Percentiles rank a stretch among this genome's conserved stretches.
These are phyloP conservation scores for Hafferia zeledoni DNA, from an alignment of 2,797 vertebrate genomes.

Conservation along the genomic window DNA sequence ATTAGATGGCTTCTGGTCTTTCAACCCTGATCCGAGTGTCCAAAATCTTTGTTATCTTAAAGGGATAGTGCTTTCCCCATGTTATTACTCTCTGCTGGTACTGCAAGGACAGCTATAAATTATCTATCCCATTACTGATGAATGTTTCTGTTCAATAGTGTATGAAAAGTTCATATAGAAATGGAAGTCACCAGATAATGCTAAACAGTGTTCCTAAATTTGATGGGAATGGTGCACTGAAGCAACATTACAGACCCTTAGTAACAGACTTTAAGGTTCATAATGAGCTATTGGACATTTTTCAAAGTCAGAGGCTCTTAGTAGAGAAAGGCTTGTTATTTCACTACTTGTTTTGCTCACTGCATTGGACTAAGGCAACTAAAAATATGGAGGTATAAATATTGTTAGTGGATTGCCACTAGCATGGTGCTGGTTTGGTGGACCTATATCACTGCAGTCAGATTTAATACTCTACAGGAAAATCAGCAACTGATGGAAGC, in stretches of 20 bases:
- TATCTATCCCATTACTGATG: neutral
- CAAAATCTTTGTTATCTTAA: neutral
- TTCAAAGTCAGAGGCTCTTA: neutral
- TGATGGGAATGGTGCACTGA: neutral
- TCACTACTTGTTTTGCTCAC: neutral
- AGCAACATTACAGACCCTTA: neutral
- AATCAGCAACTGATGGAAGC: neutral
- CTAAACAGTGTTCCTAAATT: neutral
- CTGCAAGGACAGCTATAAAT: neutral
- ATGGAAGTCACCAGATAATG: neutral
- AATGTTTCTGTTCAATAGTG: neutral
- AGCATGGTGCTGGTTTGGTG: neutral
- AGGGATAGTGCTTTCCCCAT: accelerated
- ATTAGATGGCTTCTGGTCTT: neutral
- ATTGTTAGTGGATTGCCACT: neutral
- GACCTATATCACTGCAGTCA: neutral
- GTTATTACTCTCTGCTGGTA: neutral
- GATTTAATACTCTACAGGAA: neutral
- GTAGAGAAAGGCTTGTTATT: neutral
- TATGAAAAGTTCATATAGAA: neutral
- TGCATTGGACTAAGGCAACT: neutral
- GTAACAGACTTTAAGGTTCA: neutral
- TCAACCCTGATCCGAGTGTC: neutral
- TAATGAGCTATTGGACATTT: neutral
- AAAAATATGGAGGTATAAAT: neutral